Conservation (phyloP, 2,888 invertebrate genomes). For the Polylopha cassiicola region DNA sequence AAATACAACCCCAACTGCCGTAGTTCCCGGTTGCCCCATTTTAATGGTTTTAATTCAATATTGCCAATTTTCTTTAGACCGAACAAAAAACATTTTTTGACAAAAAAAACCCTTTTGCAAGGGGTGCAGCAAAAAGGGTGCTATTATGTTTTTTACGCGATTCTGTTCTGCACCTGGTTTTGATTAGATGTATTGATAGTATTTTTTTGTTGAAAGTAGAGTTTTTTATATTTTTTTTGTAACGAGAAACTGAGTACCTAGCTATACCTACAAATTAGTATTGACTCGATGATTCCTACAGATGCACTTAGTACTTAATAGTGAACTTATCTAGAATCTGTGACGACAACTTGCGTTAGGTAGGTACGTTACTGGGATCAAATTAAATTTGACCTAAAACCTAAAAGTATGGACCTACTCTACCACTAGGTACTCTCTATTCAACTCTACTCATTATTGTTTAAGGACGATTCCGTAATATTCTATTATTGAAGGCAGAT, state of each 20-base stretch:
- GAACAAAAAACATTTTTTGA: neutral
- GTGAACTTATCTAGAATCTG: too few species aligned
- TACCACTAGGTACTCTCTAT: too few species aligned
- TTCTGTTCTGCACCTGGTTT: conserved; percentile 19
- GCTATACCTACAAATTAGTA: too few species aligned
- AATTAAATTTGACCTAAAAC: too few species aligned
- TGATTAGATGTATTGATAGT: conserved; percentile 17
- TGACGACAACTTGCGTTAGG: too few species aligned
- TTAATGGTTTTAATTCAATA: conserved; percentile 13
- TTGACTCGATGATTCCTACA: too few species aligned
- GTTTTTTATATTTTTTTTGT: conserved; percentile 3
- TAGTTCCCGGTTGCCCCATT: conserved; percentile 2
- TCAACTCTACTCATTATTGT: too few species aligned
- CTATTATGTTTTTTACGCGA: neutral
- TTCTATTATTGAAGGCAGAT: too few species aligned
- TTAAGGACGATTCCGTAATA: too few species aligned
- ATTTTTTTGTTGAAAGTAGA: conserved; percentile 1
- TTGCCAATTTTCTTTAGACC: conserved; percentile 12
- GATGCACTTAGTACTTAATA: too few species aligned
- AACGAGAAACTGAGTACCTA: neutral
- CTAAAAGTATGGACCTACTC: too few species aligned
- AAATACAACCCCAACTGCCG: neutral
- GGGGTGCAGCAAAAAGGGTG: conserved; percentile 6
- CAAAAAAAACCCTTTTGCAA: conserved; percentile 18
- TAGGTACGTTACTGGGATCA: too few species aligned